Percentiles rank a stretch among this genome's conserved stretches.
Conservation (phyloP, 2,113 vertebrate genomes). For the Petaurus breviceps region DNA sequence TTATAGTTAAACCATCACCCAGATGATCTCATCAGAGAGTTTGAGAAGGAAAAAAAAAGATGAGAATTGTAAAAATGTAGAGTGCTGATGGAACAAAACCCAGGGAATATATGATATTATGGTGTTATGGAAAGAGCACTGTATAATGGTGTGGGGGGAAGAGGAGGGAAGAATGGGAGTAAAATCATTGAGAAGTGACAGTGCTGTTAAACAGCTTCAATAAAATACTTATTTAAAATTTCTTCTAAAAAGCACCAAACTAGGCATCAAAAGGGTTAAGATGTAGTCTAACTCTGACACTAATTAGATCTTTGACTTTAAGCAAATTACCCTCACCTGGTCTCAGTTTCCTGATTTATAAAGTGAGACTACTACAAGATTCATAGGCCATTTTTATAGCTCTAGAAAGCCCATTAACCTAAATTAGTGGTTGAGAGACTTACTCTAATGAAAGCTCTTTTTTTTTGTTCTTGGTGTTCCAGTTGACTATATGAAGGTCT, state of each 20-base stretch:
- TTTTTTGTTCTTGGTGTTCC: neutral
- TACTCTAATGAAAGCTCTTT: neutral
- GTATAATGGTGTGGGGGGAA: neutral
- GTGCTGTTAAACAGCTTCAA: neutral
- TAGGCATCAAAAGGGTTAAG: neutral
- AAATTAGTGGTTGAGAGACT: neutral
- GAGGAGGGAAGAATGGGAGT: neutral
- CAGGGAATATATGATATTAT: neutral
- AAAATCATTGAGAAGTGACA: neutral
- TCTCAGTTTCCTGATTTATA: neutral
- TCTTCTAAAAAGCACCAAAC: neutral
- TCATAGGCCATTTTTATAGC: neutral
- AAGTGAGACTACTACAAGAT: neutral
- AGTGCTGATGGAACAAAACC: neutral
- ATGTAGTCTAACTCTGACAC: neutral
- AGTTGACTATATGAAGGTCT: neutral
- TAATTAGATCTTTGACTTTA: neutral
- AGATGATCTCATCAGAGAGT: neutral
- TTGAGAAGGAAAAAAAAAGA: slow-evolving; percentile 22
- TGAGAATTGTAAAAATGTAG: neutral
- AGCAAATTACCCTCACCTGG: neutral
- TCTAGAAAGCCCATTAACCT: neutral
- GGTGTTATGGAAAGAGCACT: no score
- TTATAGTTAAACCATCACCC: neutral
- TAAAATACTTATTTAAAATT: neutral